Conservation (phyloP, 2,797 vertebrate genomes). For the Lacerta bilineata region DNA sequence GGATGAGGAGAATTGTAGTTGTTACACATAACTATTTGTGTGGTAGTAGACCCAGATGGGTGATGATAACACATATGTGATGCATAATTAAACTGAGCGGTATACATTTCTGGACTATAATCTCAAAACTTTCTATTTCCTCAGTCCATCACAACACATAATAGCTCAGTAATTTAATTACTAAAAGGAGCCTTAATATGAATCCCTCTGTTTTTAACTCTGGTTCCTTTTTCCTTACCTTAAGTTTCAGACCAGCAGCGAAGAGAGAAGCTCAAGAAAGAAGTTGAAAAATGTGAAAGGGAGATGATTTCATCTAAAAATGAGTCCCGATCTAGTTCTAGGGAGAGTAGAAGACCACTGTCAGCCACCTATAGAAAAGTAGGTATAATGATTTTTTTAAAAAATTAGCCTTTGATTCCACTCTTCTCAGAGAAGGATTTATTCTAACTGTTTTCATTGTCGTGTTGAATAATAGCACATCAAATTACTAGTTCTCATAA, state of each 20-base stretch:
- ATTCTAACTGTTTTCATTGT: not conserved
- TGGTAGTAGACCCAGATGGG: not conserved
- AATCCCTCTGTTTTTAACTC: conserved; percentile 47
- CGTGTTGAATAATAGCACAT: not conserved
- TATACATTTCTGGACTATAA: not conserved
- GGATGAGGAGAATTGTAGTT: not conserved
- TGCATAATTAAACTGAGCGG: not conserved
- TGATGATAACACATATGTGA: not conserved
- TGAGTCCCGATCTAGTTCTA: conserved; percentile 74
- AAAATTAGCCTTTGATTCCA: not conserved
- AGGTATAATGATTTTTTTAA: conserved; percentile 49
- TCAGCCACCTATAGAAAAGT: conserved; percentile 81
- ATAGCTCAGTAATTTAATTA: conserved; percentile 3
- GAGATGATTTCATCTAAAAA: conserved; percentile 79
- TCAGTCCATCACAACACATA: not conserved
- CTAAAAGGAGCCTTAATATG: not conserved
- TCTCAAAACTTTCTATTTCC: conserved; percentile 18
- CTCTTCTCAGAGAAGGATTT: not conserved
- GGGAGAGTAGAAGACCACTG: conserved; percentile 70
- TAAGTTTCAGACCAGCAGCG: conserved; percentile 91
- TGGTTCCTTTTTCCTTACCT: conserved; percentile 50
- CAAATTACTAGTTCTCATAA: not conserved
- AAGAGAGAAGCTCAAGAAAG: conserved; percentile 85
- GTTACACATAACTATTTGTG: not conserved
- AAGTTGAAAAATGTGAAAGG: conserved; percentile 72